These are phyloP conservation scores for Amaurobius ferox DNA, from an alignment of 2,888 invertebrate genomes.

Conservation along the genomic window DNA sequence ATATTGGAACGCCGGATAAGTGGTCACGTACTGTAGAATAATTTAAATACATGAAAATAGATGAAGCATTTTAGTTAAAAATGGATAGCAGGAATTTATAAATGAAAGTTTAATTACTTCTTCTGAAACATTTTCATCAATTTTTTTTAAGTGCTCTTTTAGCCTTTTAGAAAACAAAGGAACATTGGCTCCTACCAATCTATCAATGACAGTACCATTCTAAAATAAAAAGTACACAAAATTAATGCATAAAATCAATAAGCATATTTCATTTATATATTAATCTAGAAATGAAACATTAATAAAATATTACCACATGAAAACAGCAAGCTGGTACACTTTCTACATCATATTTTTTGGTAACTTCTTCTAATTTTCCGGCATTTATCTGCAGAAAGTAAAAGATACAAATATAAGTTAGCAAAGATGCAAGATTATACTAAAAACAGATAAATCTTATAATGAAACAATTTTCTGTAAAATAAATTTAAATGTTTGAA, in stretches of 20 bases:
- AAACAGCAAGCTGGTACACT: slow-evolving; percentile 48
- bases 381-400: slow-evolving; percentile 42
- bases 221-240: slow-evolving; percentile 20
- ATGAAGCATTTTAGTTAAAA: no score
- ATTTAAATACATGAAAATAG: no score
- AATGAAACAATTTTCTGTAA: no score
- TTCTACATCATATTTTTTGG: slow-evolving; percentile 37
- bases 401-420: background rate
- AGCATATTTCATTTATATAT: background rate
- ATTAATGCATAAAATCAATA: background rate
- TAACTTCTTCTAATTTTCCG: slow-evolving; percentile 33
- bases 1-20: no score
- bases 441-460: no score
- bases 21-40: no score
- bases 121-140: background rate
- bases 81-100: no score
- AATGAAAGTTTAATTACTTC: background rate
- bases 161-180: slow-evolving; percentile 45
- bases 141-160: slow-evolving; percentile 26
- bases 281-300: background rate
- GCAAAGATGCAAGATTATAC: no score
- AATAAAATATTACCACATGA: slow-evolving; percentile 18
- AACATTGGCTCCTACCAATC: slow-evolving; percentile 58
- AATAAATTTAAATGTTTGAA: no score
- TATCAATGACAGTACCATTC: slow-evolving; percentile 27